These are phyloP conservation scores for Luffia ferchaultella DNA, from an alignment of 2,888 invertebrate species.

Conservation along the genomic window DNA sequence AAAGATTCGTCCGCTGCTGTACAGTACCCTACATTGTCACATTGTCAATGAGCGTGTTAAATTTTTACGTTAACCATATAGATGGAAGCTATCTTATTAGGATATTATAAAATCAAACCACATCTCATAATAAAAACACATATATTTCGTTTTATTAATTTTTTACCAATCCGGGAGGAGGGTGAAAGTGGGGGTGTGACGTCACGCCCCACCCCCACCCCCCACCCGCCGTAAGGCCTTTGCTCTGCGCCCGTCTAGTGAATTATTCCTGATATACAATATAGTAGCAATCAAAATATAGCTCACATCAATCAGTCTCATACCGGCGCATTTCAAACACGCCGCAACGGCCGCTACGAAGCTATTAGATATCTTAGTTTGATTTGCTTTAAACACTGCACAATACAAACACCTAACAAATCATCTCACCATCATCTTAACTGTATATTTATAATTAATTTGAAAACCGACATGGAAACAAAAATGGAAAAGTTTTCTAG, in stretches of 20 bases:
- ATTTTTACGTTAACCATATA: no score
- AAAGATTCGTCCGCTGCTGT: no score
- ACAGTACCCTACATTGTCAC: no score
- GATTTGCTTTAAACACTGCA: no score
- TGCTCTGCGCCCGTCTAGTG: not conserved
- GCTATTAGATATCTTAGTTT: no score
- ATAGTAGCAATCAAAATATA: not conserved
- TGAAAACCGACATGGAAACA: no score
- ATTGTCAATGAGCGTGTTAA: no score
- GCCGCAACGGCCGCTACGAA: no score
- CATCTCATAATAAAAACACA: conserved; percentile 58
- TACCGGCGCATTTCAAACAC: not conserved
- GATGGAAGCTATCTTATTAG: not conserved
- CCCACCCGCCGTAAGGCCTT: conserved; percentile 1
- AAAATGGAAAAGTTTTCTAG: no score
- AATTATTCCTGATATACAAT: not conserved
- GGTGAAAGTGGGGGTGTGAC: not conserved
- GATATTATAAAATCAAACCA: conserved; percentile 36
- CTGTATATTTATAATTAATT: no score
- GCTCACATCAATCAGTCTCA: not conserved
- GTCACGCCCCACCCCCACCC: conserved; percentile 1
- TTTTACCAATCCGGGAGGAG: conserved; percentile 38
- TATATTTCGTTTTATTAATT: conserved; percentile 56
- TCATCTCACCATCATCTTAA: no score
- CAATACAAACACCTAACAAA: no score